Conservation (phyloP, 2,888 invertebrate species). For the Gisinianus flammeolus region DNA sequence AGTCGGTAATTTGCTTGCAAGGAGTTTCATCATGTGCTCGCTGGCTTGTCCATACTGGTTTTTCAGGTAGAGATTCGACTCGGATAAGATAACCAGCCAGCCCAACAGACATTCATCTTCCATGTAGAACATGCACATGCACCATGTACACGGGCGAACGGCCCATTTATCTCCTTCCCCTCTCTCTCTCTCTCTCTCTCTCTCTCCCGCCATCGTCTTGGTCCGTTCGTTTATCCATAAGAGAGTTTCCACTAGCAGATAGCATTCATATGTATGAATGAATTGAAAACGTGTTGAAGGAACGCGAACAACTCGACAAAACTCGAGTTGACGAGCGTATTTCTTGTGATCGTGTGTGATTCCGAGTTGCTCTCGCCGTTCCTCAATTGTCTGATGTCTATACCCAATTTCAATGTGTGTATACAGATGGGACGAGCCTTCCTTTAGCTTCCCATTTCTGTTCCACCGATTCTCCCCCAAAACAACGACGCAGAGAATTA, state of each 20-base stretch:
- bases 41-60: slow-evolving; percentile 18
- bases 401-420: no score
- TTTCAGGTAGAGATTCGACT: slow-evolving; percentile 34
- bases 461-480: background rate
- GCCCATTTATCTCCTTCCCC: slow-evolving; percentile 14
- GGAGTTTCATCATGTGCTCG: slow-evolving; percentile 21
- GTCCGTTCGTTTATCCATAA: no score
- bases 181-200: slow-evolving; percentile 27
- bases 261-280: background rate
- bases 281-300: slow-evolving; percentile 18
- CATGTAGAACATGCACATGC: background rate
- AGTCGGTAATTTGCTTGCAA: slow-evolving; percentile 38
- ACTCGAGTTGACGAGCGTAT: background rate
- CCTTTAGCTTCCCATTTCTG: no score
- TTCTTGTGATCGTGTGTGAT: background rate
- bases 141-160: background rate
- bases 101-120: slow-evolving; percentile 31
- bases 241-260: no score
- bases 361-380: background rate
- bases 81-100: slow-evolving; percentile 37
- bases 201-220: no score
- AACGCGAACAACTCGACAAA: background rate
- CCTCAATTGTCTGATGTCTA: no score
- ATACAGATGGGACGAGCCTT: no score
- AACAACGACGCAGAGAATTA: no score